Evolutionary conservation across 2,797 vertebrate species (phyloP), one percentile per base, ranked within the genome.

Genomic region (Pitangus sulphuratus): DNA sequence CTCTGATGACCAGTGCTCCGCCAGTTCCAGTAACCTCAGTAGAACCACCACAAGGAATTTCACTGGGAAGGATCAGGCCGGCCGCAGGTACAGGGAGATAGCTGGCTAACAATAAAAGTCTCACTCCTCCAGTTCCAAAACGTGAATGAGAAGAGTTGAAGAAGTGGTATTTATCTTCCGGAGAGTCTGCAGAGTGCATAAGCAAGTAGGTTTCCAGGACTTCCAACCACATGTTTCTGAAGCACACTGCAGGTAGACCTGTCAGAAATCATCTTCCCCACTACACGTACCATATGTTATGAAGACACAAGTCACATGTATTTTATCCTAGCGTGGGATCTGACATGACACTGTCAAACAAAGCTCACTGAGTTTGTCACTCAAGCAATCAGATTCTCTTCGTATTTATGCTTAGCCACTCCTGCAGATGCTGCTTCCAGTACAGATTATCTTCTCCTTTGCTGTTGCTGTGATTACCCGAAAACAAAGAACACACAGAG

Each of bases 271-370:
- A 82, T 70, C 77, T 68, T 71, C 79, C 21, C 30, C 15, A 4
- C 65, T 86, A 92, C 79, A 72, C 2, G 1, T 84, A 84, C 81
- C 91, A 76, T 78, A 95, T 90, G 91, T 26, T 79, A 31, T 11
- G 30, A 72, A 79, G 89, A 74, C 77, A 82, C 3, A 75, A 81
- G 69, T 50, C 68, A 68, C 3, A 84, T 44, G 18, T 69, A 37
- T 22, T 76, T 88, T 22, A 88, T 86, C 83, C 83, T 62, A 68
- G 87, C 2, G 42, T 91, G 61, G 76, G 84, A 95, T 93, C 79
- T 61, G 83, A 86, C 84, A 44, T 0, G 19, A 92, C 85, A 90
- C 61, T 54, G 69, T 77, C 94, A 88, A 88, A 93, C 54, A 71
- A 45, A 94, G 77, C 77, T 83, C 40, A 15, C 45, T 5, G n/a